Base-by-base conservation (phyloP, 2,888 invertebrate genomes). In the Ornithoptera alexandrae region DNA sequence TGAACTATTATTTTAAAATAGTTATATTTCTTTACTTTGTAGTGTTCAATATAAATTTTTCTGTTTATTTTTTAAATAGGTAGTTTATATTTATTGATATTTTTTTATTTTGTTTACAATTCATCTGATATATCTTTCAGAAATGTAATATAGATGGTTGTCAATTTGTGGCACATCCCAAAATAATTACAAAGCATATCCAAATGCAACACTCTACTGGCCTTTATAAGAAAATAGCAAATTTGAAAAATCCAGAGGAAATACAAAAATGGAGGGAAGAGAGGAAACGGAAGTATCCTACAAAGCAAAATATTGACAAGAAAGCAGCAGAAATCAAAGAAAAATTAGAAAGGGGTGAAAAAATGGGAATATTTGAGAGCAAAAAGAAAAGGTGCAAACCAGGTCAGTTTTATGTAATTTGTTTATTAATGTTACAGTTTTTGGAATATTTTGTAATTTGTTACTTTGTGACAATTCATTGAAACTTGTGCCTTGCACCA, bases 161-260 rank as follows among this genome's bases (percentile, higher is more conserved):
- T 81, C 93, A 92, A 53, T 97, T 97, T 88, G 91, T 94, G 70
- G 97, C 97, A 5, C 96, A 97, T 82, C 94, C 96, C 5, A 95
- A 95, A 83, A 93, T 97, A 2, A 94, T 98, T 18, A 95, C 95
- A 72, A 95, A 95, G 76, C 98, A 98, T 81, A 94, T 97, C 75
- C 93, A 94, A 83, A 95, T 96, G 93, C 97, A 97, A 87, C 98
- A 98, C 86, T 93, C 94, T 8, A 95, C 96, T n/a, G 98, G 97
- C 0, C 86, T 98, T 22, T 98, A 96, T 79, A 94, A 96, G 67
- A 95, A 95, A 85, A 95, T 98, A 72, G 94, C 95, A 75, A 95
- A 95, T 75, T 80, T 96, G 8, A 94, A 95, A 72, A 95, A 96
- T 7, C 95, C 96, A 0, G 97, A 97, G 83, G 97, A 97, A 74